Evolutionary conservation across 1,140 invertebrate genomes (phyloP).

Genomic region (Spodoptera frugiperda): DNA sequence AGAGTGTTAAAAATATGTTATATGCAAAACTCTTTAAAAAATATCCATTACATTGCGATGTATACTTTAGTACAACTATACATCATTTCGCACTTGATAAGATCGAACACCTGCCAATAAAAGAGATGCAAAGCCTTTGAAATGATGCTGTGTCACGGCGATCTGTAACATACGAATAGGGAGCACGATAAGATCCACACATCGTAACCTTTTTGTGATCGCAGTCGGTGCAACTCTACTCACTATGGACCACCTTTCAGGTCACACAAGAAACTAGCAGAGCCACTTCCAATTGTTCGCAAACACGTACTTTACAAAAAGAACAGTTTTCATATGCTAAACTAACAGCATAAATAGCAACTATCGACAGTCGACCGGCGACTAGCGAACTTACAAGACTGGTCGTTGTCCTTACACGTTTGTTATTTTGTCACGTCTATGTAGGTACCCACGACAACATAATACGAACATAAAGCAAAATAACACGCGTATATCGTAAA

Average conservation of each 20-base stretch:
- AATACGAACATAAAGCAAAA: conserved; percentile 69
- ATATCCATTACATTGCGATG: too few species aligned
- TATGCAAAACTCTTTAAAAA: too few species aligned
- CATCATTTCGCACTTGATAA: too few species aligned
- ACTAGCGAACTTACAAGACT: conserved; percentile 18
- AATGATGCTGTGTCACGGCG: neutral
- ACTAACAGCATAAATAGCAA: conserved; percentile 6
- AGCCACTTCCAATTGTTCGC: neutral
- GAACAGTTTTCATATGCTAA: conserved; percentile 11
- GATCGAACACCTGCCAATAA: too few species aligned
- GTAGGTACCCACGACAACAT: conserved; percentile 14
- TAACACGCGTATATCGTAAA: conserved; percentile 76
- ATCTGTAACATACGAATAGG: neutral
- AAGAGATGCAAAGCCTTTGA: too few species aligned
- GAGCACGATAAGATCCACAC: too few species aligned
- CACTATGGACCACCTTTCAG: too few species aligned
- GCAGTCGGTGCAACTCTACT: too few species aligned
- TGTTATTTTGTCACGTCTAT: conserved; percentile 42
- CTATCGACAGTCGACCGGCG: conserved; percentile 13
- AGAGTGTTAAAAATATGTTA: too few species aligned
- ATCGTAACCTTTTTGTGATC: too few species aligned
- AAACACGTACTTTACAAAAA: conserved; percentile 12
- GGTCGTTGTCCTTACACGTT: conserved; percentile 27
- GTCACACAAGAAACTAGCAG: too few species aligned
- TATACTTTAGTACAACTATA: too few species aligned